phyloP scores from a whole-genome alignment of 2,113 vertebrate species.

The Sinocyclocheilus anshuiensis region DNA sequence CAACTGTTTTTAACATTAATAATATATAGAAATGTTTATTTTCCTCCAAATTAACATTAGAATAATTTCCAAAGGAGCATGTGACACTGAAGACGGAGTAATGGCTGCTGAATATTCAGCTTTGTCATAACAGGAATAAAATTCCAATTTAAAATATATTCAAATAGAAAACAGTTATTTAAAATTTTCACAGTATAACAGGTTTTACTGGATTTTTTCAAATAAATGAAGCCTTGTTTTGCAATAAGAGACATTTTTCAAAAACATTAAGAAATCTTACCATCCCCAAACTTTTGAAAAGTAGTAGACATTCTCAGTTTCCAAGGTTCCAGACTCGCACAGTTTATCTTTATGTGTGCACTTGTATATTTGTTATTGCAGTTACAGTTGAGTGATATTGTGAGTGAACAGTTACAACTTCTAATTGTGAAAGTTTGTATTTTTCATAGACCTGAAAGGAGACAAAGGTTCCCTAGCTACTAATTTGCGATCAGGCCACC shows the following conservation, averaged over 20 bases:
- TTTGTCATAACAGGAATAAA: not conserved
- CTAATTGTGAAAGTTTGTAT: constrained; percentile 63
- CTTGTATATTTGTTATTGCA: constrained; percentile 55
- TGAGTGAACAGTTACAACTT: constrained; percentile 51
- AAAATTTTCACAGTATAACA: not conserved
- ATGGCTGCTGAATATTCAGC: not conserved
- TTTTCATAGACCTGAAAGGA: constrained; percentile 46
- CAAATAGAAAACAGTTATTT: not conserved
- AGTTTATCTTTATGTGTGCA: too few relatives aligned
- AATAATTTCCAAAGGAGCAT: not conserved
- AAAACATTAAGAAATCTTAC: not conserved
- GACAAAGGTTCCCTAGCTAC: constrained; percentile 33
- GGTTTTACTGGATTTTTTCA: not conserved
- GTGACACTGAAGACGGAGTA: not conserved
- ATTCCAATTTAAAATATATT: not conserved
- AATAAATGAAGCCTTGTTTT: not conserved
- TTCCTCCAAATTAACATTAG: not conserved
- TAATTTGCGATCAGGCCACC: constrained; percentile 57
- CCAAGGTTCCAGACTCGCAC: not conserved
- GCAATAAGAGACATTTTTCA: not conserved
- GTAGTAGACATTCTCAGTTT: not conserved
- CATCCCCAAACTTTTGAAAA: not conserved
- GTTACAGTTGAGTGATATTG: constrained; percentile 56
- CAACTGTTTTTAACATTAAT: not conserved
- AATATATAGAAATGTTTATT: not conserved